phyloP scores from a whole-genome alignment of 64 coral and sea anemone species.

The Porites lutea region DNA sequence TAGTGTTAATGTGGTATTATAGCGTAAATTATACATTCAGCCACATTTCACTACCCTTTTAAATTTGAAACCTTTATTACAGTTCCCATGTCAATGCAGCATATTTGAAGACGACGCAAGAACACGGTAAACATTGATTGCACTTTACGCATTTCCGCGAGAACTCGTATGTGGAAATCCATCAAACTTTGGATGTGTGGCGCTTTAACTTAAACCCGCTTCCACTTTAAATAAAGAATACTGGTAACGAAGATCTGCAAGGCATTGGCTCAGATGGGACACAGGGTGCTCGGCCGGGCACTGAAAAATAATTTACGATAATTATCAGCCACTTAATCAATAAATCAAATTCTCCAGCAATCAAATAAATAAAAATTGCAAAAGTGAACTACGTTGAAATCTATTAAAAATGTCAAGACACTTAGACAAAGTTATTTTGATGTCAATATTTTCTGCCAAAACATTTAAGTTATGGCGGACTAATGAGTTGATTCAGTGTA shows the following conservation, averaged over 20 bases:
- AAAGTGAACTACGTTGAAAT: too few species aligned
- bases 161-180: background rate
- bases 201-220: background rate
- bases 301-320: background rate
- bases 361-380: background rate
- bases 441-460: background rate
- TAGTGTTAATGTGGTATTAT: too few species aligned
- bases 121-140: too few species aligned
- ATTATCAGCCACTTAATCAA: background rate
- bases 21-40: too few species aligned
- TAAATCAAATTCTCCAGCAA: background rate
- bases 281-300: background rate
- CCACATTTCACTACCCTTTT: too few species aligned
- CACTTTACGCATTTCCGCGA: background rate
- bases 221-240: constrained; percentile 49
- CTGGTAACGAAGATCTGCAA: constrained; percentile 56
- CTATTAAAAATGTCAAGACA: background rate
- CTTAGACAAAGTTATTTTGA: background rate
- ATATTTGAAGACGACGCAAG: too few species aligned
- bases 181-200: background rate
- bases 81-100: too few species aligned
- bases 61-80: too few species aligned
- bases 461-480: too few species aligned
- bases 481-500: too few species aligned
- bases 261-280: constrained; percentile 17